Evolutionary conservation across 2,888 invertebrate species (phyloP).

Genomic region (Bombylius discolor): DNA sequence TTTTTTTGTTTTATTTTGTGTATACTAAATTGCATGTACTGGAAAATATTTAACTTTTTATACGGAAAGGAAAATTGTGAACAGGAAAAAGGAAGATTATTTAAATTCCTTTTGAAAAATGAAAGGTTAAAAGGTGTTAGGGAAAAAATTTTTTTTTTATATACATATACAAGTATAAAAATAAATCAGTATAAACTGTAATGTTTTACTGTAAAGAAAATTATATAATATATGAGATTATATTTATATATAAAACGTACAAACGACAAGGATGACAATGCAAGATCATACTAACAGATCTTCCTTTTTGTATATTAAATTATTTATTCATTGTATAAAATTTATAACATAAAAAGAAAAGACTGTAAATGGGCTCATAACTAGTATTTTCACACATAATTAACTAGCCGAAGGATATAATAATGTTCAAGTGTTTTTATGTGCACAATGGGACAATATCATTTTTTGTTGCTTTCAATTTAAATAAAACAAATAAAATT

Average conservation of each 20-base stretch:
- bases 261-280: too few species aligned
- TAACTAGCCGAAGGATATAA: constrained; percentile 13
- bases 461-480: not conserved
- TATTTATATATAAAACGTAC: too few species aligned
- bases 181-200: too few species aligned
- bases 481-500: constrained; percentile 5
- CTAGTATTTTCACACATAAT: constrained; percentile 15
- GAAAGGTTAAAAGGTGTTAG: not conserved
- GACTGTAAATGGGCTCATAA: constrained; percentile 4
- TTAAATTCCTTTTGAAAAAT: not conserved
- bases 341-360: not conserved
- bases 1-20: too few species aligned
- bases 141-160: not conserved
- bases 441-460: constrained; percentile 3
- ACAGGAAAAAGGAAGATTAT: not conserved
- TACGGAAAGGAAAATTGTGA: not conserved
- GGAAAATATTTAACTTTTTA: too few species aligned
- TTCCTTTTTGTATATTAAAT: too few species aligned
- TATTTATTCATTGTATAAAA: too few species aligned
- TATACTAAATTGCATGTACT: too few species aligned
- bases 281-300: too few species aligned
- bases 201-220: too few species aligned
- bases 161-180: too few species aligned
- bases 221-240: too few species aligned
- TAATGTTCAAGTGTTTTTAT: constrained; percentile 4